phyloP scores from a whole-genome alignment of 2,113 vertebrate genomes.

The Prietella phreatophila region DNA sequence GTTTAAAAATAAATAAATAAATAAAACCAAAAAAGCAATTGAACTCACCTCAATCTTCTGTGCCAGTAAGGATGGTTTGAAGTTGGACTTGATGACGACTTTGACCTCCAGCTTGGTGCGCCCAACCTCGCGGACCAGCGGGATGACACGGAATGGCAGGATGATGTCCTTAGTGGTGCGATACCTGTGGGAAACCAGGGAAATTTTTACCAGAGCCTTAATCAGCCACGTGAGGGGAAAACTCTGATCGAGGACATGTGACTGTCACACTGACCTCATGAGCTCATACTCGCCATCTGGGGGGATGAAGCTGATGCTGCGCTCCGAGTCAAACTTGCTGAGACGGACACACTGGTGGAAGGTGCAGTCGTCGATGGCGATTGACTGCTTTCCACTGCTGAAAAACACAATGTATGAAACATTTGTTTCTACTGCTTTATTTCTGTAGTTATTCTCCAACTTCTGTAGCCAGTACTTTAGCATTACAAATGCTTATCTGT shows the following conservation, averaged over 20 bases:
- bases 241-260: no score
- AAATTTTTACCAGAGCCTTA: not conserved
- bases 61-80: constrained; percentile 95
- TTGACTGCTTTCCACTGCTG: constrained; percentile 94
- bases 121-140: constrained; percentile 94
- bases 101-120: constrained; percentile 98
- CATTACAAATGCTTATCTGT: no score
- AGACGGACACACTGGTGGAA: constrained; percentile 98
- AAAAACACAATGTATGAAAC: not conserved
- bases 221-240: no score
- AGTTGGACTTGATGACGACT: constrained; percentile 99
- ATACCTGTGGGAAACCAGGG: constrained; percentile 74
- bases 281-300: constrained; percentile 98
- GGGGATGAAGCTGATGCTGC: constrained; percentile 99
- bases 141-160: constrained; percentile 96
- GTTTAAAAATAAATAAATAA: not conserved
- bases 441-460: no score
- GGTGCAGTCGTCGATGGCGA: constrained; percentile 98
- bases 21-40: not conserved
- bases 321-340: constrained; percentile 98
- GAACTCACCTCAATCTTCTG: constrained; percentile 95
- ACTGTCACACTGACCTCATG: constrained; percentile 81
- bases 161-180: constrained; percentile 99
- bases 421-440: no score
- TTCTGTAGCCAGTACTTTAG: no score